A percentile compares a stretch with the other conserved stretches of the same genome.
phyloP scores from a whole-genome alignment of 2,113 vertebrate species.

The Vidua macroura region DNA sequence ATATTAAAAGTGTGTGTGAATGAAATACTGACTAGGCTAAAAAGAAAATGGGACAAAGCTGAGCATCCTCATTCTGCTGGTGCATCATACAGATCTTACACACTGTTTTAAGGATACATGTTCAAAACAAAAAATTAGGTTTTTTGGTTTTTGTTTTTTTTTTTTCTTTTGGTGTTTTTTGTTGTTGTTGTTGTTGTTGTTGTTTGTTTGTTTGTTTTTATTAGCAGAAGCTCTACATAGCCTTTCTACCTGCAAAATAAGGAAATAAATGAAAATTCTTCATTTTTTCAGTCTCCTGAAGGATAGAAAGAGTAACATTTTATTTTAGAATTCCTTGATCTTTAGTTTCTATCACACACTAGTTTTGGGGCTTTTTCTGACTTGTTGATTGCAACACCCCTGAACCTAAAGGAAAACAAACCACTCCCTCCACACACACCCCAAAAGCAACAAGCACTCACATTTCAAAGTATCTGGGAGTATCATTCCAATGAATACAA shows the following conservation, averaged over 20 bases:
- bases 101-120: neutral
- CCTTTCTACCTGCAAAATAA: neutral
- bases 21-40: constrained; percentile 42
- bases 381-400: neutral
- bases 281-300: neutral
- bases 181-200: neutral
- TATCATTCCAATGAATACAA: neutral
- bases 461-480: neutral
- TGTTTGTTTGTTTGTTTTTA: neutral
- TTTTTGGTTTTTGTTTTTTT: neutral
- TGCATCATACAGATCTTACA: neutral
- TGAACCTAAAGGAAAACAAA: neutral
- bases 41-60: neutral
- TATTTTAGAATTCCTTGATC: neutral
- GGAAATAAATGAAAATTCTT: neutral
- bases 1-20: constrained; percentile 54
- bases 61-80: neutral
- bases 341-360: neutral
- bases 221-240: neutral
- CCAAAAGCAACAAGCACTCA: neutral
- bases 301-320: neutral
- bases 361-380: neutral
- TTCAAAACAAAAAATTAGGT: neutral
- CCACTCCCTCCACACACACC: rapidly evolving
- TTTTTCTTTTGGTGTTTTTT: neutral